Base-by-base conservation (phyloP, 2,113 vertebrate genomes). In the Tachysurus vachellii region DNA sequence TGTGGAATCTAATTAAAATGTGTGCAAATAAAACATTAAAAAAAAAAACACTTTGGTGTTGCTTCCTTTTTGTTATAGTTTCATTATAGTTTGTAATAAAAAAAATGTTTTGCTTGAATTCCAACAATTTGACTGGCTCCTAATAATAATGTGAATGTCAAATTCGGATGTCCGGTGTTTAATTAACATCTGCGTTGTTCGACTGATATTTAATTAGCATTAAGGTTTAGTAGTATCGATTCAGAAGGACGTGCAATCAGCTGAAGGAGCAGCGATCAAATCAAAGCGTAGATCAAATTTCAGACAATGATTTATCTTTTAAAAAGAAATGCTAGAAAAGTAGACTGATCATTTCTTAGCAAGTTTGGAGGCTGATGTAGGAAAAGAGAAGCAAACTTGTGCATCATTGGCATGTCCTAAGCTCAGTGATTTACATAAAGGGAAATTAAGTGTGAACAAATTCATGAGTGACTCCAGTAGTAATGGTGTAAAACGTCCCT, bases 11-110 rank as follows among this genome's bases (percentile, higher is more conserved):
- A 54, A 56, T 31, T 54, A 56, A 23, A 36, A 73, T 57, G 21
- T 56, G 13, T 44, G 54, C 56, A 75, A 36, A 57, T 73, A 57
- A 54, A 84, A 73, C 1, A 8, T 42, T 47, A 36, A 36, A 36
- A 36, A 28, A 61, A 23, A 76, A 76, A 61, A 54, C 4, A 66
- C 5, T 70, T 70, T 50, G 6, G 9, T 70, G 26, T 83, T 71
- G 44, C 16, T 42, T 83, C 6, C 12, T 83, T 70, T 83, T 83
- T 66, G 57, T 21, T 64, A 62, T 64, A 64, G 17, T 42, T 81
- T 17, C 12, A 21, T 42, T 66, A 19, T 71, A 19, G 1, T 36
- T 68, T 28, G 28, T n/a, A 13, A 31, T 68, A 16, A 36, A 71
- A 7, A 50, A 50, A 50, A 3, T 42, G 19, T 21, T 73, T 73